A percentile compares a stretch with the other conserved stretches of the same genome.
Conservation (phyloP, 2,113 vertebrate species). For the Alligator sinensis region DNA sequence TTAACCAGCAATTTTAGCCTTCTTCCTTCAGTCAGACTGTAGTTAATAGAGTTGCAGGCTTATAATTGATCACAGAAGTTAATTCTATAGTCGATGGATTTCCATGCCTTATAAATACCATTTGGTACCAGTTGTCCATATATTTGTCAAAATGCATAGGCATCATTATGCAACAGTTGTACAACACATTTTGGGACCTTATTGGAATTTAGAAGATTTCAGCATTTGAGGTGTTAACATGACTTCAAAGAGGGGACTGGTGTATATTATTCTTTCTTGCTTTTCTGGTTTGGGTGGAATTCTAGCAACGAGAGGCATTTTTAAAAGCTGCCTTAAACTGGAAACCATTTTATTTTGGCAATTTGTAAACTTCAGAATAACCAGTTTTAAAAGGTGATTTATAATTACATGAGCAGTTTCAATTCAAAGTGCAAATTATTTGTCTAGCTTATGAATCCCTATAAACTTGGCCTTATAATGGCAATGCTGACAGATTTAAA, state of each 20-base stretch:
- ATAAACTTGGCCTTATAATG: conserved; percentile 42
- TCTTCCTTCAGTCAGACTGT: conserved; percentile 31
- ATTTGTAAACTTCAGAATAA: conserved; percentile 35
- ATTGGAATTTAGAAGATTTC: conserved; percentile 24
- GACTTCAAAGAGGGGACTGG: not conserved
- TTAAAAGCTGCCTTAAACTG: conserved; percentile 17
- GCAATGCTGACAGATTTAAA: conserved; percentile 65
- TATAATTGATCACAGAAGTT: conserved; percentile 6
- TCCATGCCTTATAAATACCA: not conserved
- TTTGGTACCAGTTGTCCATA: not conserved
- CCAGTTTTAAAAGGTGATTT: not conserved
- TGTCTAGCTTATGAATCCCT: conserved; percentile 20
- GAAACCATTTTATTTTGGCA: conserved; percentile 19
- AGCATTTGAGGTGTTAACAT: conserved; percentile 35
- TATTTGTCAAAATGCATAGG: not conserved
- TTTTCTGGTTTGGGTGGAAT: conserved; percentile 4
- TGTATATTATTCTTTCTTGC: not conserved
- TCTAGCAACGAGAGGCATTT: conserved; percentile 36
- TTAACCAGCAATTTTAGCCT: conserved; percentile 45
- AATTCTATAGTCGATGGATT: not conserved
- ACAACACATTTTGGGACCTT: not conserved
- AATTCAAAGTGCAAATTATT: not conserved
- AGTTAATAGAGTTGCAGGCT: not conserved
- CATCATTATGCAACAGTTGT: not conserved
- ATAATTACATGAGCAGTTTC: conserved; percentile 13